These are phyloP conservation scores for Myotis pilosus DNA, from an alignment of 2,797 vertebrate genomes.

Conservation along the genomic window DNA sequence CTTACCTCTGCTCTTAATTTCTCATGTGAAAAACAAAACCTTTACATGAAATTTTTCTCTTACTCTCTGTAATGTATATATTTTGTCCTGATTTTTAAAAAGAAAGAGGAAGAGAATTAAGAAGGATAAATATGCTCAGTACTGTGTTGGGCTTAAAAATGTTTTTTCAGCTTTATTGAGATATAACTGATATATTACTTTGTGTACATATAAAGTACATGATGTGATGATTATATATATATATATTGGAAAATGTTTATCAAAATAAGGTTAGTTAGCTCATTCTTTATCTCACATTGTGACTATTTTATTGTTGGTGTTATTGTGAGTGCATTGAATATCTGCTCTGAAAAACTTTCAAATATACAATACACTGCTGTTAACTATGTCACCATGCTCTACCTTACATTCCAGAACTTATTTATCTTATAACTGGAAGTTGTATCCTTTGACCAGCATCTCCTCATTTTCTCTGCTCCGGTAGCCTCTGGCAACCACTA, in stretches of 20 bases:
- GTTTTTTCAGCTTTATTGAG: not conserved
- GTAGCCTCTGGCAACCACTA: not conserved
- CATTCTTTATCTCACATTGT: not conserved
- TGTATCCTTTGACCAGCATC: not conserved
- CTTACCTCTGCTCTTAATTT: slow-evolving; percentile 2
- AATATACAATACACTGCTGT: not conserved
- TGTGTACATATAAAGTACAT: not conserved
- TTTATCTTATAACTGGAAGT: not conserved
- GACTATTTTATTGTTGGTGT: not conserved
- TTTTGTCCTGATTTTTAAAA: not conserved
- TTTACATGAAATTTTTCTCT: not conserved
- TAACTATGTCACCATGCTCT: not conserved
- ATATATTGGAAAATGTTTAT: not conserved
- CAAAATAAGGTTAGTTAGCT: not conserved
- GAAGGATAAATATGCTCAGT: not conserved
- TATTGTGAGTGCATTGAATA: not conserved
- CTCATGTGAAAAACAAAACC: not conserved
- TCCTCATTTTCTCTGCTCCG: not conserved
- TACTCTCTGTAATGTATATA: not conserved
- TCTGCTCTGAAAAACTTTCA: not conserved
- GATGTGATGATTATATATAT: not conserved
- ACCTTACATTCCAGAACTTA: not conserved
- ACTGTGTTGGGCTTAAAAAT: not conserved
- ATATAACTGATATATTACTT: not conserved
- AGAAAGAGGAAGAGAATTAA: not conserved